A percentile compares a stretch with the other conserved stretches of the same genome.
Evolutionary conservation across 1,140 invertebrate species (phyloP).

Genomic region (Mamestra configurata): DNA sequence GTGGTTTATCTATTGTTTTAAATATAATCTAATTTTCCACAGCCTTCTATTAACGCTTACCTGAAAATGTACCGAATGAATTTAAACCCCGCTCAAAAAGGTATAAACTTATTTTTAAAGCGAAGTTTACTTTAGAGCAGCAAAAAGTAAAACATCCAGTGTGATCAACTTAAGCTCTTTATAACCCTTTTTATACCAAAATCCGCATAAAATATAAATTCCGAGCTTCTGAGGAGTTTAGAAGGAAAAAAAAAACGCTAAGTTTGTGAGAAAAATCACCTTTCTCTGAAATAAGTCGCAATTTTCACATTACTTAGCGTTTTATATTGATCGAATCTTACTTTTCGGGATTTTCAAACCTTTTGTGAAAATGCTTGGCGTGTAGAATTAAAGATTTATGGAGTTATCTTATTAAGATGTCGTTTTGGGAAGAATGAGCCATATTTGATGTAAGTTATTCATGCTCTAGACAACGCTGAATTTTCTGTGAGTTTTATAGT

Average conservation of each 20-base stretch:
- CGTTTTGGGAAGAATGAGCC: not conserved
- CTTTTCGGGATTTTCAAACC: not conserved
- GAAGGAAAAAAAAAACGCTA: conserved; percentile 30
- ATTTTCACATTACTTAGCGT: conserved; percentile 23
- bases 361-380: conserved; percentile 5
- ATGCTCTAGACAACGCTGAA: not conserved
- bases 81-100: too few species aligned
- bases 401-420: not conserved
- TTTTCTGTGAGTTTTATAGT: not conserved
- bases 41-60: too few species aligned
- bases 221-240: not conserved
- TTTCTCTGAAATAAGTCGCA: conserved; percentile 12
- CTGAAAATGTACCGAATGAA: too few species aligned
- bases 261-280: conserved; percentile 5
- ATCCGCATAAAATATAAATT: conserved; percentile 32
- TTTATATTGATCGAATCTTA: conserved; percentile 32
- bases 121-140: too few species aligned
- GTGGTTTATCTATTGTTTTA: too few species aligned
- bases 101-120: too few species aligned
- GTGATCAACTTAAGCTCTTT: conserved; percentile 16
- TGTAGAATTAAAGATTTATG: conserved; percentile 7
- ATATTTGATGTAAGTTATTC: not conserved
- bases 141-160: conserved; percentile 2
- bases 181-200: conserved; percentile 17
- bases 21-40: too few species aligned